Evolutionary conservation across 2,888 invertebrate genomes (phyloP).

Genomic region (Synanthedon myopaeformis): DNA sequence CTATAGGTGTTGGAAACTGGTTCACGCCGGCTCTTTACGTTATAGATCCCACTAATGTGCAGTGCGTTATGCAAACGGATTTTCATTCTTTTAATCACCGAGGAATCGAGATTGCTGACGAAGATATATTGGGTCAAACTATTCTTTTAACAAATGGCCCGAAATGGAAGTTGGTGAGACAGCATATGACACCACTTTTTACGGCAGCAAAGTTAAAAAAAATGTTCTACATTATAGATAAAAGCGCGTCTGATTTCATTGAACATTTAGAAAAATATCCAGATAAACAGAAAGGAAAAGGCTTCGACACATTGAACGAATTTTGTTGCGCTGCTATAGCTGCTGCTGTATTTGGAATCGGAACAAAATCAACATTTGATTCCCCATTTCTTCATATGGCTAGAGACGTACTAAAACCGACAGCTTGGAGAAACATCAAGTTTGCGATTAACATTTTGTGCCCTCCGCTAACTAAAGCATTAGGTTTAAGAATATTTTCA

Average conservation of each 20-base stretch:
- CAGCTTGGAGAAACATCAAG: slow-evolving; percentile 17
- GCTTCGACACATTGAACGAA: slow-evolving; percentile 18
- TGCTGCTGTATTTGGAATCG: slow-evolving; percentile 46
- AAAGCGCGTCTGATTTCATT: slow-evolving; percentile 34
- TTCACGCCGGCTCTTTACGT: slow-evolving; percentile 22
- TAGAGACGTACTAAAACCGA: slow-evolving; percentile 15
- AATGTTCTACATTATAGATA: slow-evolving; percentile 43
- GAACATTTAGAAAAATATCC: slow-evolving; percentile 24
- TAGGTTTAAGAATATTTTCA: slow-evolving; percentile 27
- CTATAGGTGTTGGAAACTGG: slow-evolving; percentile 26
- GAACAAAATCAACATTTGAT: slow-evolving; percentile 31
- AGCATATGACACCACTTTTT: slow-evolving; percentile 42
- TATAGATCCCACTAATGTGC: slow-evolving; percentile 25
- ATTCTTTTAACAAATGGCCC: slow-evolving; percentile 27
- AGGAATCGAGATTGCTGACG: slow-evolving; percentile 20
- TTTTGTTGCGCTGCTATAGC: slow-evolving; percentile 34
- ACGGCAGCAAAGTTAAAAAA: slow-evolving; percentile 41
- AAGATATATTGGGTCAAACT: slow-evolving; percentile 30
- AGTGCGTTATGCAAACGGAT: slow-evolving; percentile 24
- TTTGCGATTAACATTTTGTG: slow-evolving; percentile 16
- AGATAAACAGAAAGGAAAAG: slow-evolving; percentile 15
- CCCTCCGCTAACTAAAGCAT: slow-evolving; percentile 14
- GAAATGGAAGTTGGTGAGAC: slow-evolving; percentile 42
- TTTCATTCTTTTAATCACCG: slow-evolving; percentile 31
- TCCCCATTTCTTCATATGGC: slow-evolving; percentile 33